Evolutionary conservation across 2,888 invertebrate species (phyloP).

Genomic region (Plagiodera versicolora): DNA sequence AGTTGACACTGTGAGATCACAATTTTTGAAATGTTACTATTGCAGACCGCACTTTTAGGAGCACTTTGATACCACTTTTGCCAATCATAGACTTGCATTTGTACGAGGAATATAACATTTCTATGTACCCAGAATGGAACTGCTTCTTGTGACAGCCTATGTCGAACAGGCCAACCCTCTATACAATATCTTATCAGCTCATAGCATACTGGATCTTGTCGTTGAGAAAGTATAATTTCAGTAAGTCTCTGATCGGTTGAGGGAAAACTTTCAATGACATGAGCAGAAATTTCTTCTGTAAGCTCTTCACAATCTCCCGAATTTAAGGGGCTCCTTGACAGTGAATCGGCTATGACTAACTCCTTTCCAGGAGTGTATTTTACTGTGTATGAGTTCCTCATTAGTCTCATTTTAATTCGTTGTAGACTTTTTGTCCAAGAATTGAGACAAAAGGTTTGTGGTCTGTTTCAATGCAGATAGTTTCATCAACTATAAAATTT

Average conservation of each 20-base stretch:
- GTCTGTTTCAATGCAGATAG: constrained; percentile 33
- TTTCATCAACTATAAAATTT: constrained; percentile 19
- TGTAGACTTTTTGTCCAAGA: constrained; percentile 38
- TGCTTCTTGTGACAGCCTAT: constrained; percentile 19
- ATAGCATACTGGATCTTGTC: constrained; percentile 18
- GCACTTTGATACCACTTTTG: too few species aligned
- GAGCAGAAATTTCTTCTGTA: constrained; percentile 9
- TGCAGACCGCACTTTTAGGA: too few species aligned
- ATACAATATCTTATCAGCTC: constrained; percentile 15
- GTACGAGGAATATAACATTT: too few species aligned
- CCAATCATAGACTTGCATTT: too few species aligned
- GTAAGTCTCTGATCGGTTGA: too few species aligned
- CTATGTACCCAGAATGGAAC: constrained; percentile 21
- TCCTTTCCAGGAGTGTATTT: constrained; percentile 35
- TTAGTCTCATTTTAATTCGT: constrained; percentile 23
- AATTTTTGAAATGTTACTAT: too few species aligned
- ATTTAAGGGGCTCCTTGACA: constrained; percentile 18
- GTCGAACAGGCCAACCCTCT: constrained; percentile 15
- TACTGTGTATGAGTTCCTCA: constrained; percentile 27
- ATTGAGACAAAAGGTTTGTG: constrained; percentile 33
- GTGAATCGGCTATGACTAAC: constrained; percentile 24
- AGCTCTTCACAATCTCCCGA: constrained; percentile 11
- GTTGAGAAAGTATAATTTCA: too few species aligned
- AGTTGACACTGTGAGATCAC: too few species aligned
- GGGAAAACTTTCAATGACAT: constrained; percentile 14